Evolutionary conservation across 2,113 vertebrate genomes (phyloP).

Genomic region (Channa argus): DNA sequence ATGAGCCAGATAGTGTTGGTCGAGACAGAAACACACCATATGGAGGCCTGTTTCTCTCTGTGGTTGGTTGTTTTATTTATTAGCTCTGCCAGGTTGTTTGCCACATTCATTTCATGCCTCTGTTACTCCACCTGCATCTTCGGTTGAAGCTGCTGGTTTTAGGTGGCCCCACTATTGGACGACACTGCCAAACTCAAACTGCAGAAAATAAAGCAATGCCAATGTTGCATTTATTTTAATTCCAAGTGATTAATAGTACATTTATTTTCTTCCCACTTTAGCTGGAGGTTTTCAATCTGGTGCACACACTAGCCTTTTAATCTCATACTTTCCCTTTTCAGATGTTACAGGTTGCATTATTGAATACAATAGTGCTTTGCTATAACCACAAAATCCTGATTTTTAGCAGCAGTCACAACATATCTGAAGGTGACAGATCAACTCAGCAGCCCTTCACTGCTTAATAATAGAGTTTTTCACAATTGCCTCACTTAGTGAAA

Average conservation of each 20-base stretch:
- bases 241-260: constrained; percentile 46
- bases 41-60: constrained; percentile 46
- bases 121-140: constrained; percentile 68
- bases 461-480: constrained; percentile 8
- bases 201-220: constrained; percentile 26
- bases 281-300: constrained; percentile 40
- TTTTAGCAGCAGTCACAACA: constrained; percentile 18
- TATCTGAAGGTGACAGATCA: constrained; percentile 41
- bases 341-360: constrained; percentile 13
- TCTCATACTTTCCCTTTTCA: constrained; percentile 34
- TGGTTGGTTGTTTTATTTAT: constrained; percentile 76
- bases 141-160: constrained; percentile 44
- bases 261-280: constrained; percentile 11
- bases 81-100: constrained; percentile 67
- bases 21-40: constrained; percentile 54
- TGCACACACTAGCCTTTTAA: constrained; percentile 39
- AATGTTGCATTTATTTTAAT: constrained; percentile 33
- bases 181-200: constrained; percentile 14
- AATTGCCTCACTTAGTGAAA: too few species aligned
- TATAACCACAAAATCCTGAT: constrained; percentile 24
- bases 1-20: constrained; percentile 33
- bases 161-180: constrained; percentile 19
- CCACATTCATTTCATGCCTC: constrained; percentile 75
- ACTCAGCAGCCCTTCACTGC: constrained; percentile 11
- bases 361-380: constrained; percentile 27